Base-by-base conservation (phyloP, 2,888 invertebrate genomes). In the Meteorus colon region DNA sequence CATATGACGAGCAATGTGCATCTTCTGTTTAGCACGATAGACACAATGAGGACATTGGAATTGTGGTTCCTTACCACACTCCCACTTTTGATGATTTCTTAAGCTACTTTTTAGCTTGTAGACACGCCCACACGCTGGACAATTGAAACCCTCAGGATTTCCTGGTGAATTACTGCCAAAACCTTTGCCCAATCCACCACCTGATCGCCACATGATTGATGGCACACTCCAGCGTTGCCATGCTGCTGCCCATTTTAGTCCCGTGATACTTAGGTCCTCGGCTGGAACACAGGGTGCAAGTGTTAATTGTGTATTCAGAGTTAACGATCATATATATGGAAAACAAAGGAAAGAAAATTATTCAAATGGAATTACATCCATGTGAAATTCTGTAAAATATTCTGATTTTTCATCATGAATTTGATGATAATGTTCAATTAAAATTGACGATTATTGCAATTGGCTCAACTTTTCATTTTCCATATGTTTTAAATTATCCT, bases 21-120 rank as follows among this genome's bases (percentile, higher is more conserved):
- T 89, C 77, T 91, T 91, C 78, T 90, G 89, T 78, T 90, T 90
- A 69, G 90, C 89, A 75, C 88, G 87, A 79, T 87, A 90, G 68
- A 86, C 88, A 81, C 90, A 91, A 74, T 89, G 88, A 19, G 89
- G 89, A 82, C 91, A 91, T 74, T 88, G 88, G 80, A 91, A 90
- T 77, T 90, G 89, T 1, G 90, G 90, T 76, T 89, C 90, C 82
- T 90, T 90, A 60, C 90, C 90, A 80, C 90, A 91, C 75, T 90
- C 90, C 88, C 90, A 90, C 77, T 89, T 89, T 81, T 90, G 89
- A 81, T 90, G 90, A 74, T 89, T 89, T 19, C 89, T 81, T 76
- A 89, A 83, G 79, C 96, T 96, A 83, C 96, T 96, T 90, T 96
- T 96, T 82, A 96, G 92, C 90, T 96, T 96, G 91, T 96, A 96